Percentiles rank a stretch among this genome's conserved stretches.
Evolutionary conservation across 2,888 invertebrate species (phyloP).

Genomic region (Parnassius glacialis): DNA sequence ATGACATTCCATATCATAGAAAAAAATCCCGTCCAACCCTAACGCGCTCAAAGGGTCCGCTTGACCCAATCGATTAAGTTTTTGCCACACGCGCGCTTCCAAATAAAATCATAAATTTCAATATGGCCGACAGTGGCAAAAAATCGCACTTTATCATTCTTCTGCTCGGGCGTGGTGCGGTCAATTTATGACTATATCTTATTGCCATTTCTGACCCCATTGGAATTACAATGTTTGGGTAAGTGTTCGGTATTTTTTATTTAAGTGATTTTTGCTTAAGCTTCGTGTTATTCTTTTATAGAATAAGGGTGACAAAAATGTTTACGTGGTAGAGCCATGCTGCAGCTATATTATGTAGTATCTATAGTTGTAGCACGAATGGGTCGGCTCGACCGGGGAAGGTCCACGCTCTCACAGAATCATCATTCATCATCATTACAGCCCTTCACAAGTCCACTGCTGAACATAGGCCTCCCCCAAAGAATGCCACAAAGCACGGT

Average conservation of each 20-base stretch:
- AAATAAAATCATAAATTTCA: conserved; percentile 75
- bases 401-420: no score
- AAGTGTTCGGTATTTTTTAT: neutral
- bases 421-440: no score
- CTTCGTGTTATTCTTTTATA: no score
- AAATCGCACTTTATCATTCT: conserved; percentile 58
- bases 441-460: no score
- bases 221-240: conserved; percentile 8
- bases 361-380: no score
- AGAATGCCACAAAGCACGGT: no score
- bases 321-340: no score
- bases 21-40: conserved; percentile 22
- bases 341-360: no score
- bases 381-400: no score
- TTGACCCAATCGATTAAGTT: conserved; percentile 63
- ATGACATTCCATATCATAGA: conserved; percentile 20
- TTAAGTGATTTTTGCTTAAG: no score
- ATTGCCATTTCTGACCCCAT: conserved; percentile 33
- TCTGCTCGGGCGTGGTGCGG: conserved; percentile 50
- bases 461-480: no score
- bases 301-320: no score
- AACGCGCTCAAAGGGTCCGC: conserved; percentile 26
- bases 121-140: conserved; percentile 59
- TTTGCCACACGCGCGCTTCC: conserved; percentile 61
- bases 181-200: conserved; percentile 72